phyloP scores from a whole-genome alignment of 2,888 invertebrate species.

The Copidosoma aretas region DNA sequence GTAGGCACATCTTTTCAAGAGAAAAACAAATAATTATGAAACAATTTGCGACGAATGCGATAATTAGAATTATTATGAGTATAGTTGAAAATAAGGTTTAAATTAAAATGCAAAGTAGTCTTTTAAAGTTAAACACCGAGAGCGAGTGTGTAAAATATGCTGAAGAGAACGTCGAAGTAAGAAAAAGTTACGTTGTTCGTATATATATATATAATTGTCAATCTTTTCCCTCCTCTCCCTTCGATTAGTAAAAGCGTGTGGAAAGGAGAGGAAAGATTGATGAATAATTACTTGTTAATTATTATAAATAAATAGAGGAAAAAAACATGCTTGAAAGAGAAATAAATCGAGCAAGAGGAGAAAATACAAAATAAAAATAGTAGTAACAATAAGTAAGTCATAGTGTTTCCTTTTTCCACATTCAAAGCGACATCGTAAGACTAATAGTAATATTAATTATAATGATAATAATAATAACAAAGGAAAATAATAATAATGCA shows the following conservation, averaged over 20 bases:
- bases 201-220: conserved; percentile 12
- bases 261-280: conserved; percentile 14
- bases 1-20: no score
- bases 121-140: no score
- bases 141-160: neutral
- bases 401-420: conserved; percentile 13
- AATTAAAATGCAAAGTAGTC: conserved; percentile 15
- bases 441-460: no score
- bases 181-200: conserved; percentile 21
- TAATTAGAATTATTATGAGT: no score
- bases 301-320: conserved; percentile 32
- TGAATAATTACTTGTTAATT: conserved; percentile 35
- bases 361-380: conserved; percentile 32
- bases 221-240: neutral
- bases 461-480: no score
- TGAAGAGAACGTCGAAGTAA: neutral
- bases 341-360: conserved; percentile 20
- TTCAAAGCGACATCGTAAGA: neutral
- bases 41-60: no score
- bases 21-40: no score
- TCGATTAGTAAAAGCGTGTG: neutral
- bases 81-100: no score
- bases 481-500: no score
- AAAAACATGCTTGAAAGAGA: conserved; percentile 14
- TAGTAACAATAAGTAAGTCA: neutral